phyloP scores from a whole-genome alignment of 2,797 vertebrate species.

The Microctenopoma steveboyesi region DNA sequence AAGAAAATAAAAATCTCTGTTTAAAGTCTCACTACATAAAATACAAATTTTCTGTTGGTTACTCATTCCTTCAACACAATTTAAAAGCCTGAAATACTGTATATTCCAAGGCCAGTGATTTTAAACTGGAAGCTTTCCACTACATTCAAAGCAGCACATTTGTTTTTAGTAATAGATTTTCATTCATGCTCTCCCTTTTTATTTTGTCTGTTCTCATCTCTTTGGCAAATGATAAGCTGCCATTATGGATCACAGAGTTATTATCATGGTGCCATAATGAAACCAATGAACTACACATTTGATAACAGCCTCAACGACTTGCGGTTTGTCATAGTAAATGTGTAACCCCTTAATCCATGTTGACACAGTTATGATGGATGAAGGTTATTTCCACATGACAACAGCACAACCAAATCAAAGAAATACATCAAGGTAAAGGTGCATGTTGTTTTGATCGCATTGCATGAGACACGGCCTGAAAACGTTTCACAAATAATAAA shows the following conservation, averaged over 20 bases:
- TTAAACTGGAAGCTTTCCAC: not conserved
- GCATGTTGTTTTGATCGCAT: not conserved
- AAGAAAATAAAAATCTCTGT: not conserved
- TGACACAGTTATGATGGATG: not conserved
- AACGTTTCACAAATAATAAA: not conserved
- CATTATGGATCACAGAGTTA: not conserved
- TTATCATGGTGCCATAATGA: not conserved
- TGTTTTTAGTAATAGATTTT: not conserved
- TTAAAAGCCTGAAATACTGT: constrained; percentile 7
- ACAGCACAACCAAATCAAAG: not conserved
- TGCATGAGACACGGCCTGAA: not conserved
- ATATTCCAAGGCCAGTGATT: not conserved
- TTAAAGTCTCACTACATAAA: not conserved
- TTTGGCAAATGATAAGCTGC: not conserved
- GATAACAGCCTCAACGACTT: not conserved
- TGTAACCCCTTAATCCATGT: not conserved
- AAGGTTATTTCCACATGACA: not conserved
- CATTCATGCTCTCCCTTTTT: not conserved
- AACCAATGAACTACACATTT: not conserved
- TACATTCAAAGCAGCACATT: not conserved
- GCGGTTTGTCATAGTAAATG: not conserved
- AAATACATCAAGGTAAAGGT: not conserved
- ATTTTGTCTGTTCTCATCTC: not conserved
- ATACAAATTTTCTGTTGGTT: constrained; percentile 1
- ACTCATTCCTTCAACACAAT: not conserved